Base-by-base conservation (phyloP, 2,797 vertebrate genomes). In the Phrynocephalus vlangalii region DNA sequence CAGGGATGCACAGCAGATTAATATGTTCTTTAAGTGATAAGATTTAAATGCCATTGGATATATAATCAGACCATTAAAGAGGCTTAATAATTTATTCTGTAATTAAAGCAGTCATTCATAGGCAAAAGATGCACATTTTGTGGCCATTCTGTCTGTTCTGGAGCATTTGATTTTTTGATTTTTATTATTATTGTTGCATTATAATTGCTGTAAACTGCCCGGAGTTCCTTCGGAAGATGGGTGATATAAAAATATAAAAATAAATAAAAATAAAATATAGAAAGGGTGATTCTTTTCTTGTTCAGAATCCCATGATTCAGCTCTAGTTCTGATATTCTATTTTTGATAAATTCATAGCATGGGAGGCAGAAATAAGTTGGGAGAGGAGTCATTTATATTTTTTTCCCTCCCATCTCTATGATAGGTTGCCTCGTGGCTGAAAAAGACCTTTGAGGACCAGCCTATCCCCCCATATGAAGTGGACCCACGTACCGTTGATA, bases 371-470 rank as follows among this genome's bases (percentile, higher is more conserved):
- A 70, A 33, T 83, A 33, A 82, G 2, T 8, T 3, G 11, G 7
- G 3, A 5, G 15, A 24, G 22, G 6, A 6, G 8, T 1, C 7
- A 38, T 63, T 66, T 8, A 22, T 80, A 6, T n/a, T n/a, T 72
- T 20, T 11, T 88, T 0, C 72, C 78, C 89, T 79, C 3, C 28
- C 52, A 0, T 0, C 20, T 73, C 4, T 13, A 28, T 38, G 67
- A 1, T 89, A 99, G 98, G 96, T 98, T 83, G 94, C 94, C 87
- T 90, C 63, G 68, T 99, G 98, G 98, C 95, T 99, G 82, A 94
- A 94, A 88, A 72, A 95, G 0, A 90, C 97, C 77, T 97, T 96
- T 87, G 97, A 93, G 0, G 81, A 97, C 82, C 80, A 90, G 75
- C 88, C 93, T 15, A 30, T 98, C 80, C 98, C 97, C 0, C 48